Percentiles rank a stretch among this genome's conserved stretches.
phyloP scores from a whole-genome alignment of 1,140 invertebrate species.

The Phthorimaea operculella region DNA sequence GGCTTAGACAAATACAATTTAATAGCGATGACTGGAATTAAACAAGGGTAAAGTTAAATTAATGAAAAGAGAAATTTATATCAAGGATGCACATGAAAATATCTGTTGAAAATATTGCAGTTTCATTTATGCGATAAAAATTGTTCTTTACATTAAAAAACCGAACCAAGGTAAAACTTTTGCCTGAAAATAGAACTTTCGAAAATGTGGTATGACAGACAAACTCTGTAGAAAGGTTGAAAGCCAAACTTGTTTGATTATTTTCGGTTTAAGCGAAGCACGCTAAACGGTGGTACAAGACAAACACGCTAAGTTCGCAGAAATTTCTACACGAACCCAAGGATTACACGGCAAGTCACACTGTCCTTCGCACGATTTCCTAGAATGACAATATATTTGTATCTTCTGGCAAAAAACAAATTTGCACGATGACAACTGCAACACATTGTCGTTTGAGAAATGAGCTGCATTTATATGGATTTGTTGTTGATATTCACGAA shows the following conservation, averaged over 20 bases:
- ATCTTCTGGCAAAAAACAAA: constrained; percentile 8
- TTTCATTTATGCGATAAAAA: too few species aligned
- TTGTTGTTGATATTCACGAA: not conserved
- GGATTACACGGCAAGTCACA: constrained; percentile 33
- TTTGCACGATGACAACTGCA: constrained; percentile 26
- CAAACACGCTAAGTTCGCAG: constrained; percentile 59
- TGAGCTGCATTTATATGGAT: constrained; percentile 19
- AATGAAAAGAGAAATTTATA: too few species aligned
- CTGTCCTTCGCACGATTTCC: constrained; percentile 31
- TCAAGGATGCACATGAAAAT: too few species aligned
- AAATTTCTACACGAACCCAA: constrained; percentile 39
- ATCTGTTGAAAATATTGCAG: too few species aligned
- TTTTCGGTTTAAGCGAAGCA: constrained; percentile 49
- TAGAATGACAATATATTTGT: constrained; percentile 23
- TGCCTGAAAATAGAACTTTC: constrained; percentile 17
- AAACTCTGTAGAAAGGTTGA: too few species aligned
- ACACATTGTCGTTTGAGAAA: constrained; percentile 28
- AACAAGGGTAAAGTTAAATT: not conserved
- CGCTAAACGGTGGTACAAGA: constrained; percentile 55
- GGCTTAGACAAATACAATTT: constrained; percentile 11
- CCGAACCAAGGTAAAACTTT: not conserved
- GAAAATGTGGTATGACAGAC: constrained; percentile 35
- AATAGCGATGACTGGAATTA: not conserved
- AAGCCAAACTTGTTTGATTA: constrained; percentile 47
- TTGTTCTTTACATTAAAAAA: too few species aligned